Evolutionary conservation across 2,888 invertebrate species (phyloP), one percentile per base, ranked within the genome.

Genomic region (Drosophila meridiana): DNA sequence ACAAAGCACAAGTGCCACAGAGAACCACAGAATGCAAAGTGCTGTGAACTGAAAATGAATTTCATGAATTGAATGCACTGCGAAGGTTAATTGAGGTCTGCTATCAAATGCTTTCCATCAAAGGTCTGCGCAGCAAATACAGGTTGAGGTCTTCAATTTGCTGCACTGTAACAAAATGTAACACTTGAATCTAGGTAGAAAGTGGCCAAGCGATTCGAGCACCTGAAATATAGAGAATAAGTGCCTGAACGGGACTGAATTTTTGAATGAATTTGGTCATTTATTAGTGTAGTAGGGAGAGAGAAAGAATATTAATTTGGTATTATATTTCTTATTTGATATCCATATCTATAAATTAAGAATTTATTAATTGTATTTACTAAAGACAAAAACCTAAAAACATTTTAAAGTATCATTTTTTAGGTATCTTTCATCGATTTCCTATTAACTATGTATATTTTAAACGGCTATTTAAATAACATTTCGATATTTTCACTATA

Each of bases 71-170:
- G 66, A 77, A 72, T 59, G 55, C 73, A 34, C 36, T 55, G 30
- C 58, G 76, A 80, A 75, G 77, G 77, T 80, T 78, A 78, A 78
- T 78, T 71, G 76, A 75, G 67, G 61, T 80, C 70, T 75, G 63
- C 36, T 42, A 56, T 58, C 45, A 45, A 58, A 45, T 26, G 57
- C 0, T 34, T n/a, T 58, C 9, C 34, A 34, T 42, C 56, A 57
- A 42, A 56, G 36, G 53, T 63, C 47, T 56, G 56, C 56, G 36
- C 56, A 28, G 42, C n/a, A 26, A 52, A 28, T 38, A 38, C 47
- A 70, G 42, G 9, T 70, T 26, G 56, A 52, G 53, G 57, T 57
- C 71, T 71, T 72, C 26, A 53, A 64, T 43, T 75, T 42, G 2
- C 28, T 14, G 32, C 20, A 42, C 53, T 0, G 42, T 7, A 13